phyloP scores from a whole-genome alignment of 2,797 vertebrate species.

The Geotrypetes seraphini region DNA sequence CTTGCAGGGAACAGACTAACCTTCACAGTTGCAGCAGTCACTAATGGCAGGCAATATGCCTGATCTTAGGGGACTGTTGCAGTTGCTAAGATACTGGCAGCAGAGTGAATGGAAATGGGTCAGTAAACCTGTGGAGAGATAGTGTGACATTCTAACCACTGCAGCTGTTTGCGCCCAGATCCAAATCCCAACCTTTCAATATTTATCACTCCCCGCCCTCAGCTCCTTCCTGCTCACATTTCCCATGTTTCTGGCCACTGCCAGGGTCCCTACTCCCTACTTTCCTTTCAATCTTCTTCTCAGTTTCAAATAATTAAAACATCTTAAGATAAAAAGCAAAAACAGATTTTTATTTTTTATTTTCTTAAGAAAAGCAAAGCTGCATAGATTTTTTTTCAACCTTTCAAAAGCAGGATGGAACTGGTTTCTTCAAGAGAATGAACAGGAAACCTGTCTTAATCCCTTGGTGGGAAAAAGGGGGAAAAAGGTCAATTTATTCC shows the following conservation, averaged over 20 bases:
- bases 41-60: slow-evolving; percentile 62
- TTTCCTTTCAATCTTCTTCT: too few relatives aligned
- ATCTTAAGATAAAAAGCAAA: too few relatives aligned
- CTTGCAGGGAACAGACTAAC: slow-evolving; percentile 58
- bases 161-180: slow-evolving; percentile 68
- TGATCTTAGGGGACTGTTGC: slow-evolving; percentile 85
- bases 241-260: slow-evolving; percentile 16
- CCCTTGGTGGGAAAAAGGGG: slow-evolving; percentile 53
- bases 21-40: slow-evolving; percentile 63
- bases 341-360: too few relatives aligned
- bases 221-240: slow-evolving; percentile 44
- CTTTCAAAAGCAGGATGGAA: slow-evolving; percentile 30
- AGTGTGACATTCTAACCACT: slow-evolving; percentile 79
- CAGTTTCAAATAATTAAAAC: too few relatives aligned
- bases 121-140: slow-evolving; percentile 90
- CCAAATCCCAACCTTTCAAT: slow-evolving; percentile 69
- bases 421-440: slow-evolving; percentile 50
- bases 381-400: too few relatives aligned
- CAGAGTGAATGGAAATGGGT: slow-evolving; percentile 89
- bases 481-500: slow-evolving; percentile 61
- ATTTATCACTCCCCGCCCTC: slow-evolving; percentile 63
- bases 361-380: too few relatives aligned
- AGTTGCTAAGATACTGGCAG: slow-evolving; percentile 99
- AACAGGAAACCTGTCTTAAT: slow-evolving; percentile 63
- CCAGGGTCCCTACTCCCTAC: slow-evolving; percentile 13